Base-by-base conservation (phyloP, 2,797 vertebrate genomes). In the Takifugu ocellatus region DNA sequence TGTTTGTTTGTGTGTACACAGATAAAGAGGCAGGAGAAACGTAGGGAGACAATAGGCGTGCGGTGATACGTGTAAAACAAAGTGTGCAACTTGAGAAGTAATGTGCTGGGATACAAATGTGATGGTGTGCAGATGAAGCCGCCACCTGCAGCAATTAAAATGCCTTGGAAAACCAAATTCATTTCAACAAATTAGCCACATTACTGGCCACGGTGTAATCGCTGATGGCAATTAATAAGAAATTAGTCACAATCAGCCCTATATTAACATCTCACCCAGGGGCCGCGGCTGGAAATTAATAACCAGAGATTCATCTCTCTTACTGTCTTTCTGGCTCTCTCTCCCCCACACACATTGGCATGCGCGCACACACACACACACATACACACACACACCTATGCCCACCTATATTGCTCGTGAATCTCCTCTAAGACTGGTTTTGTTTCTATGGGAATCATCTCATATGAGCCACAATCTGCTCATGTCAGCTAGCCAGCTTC, bases 171-270 rank as follows among this genome's bases (percentile, higher is more conserved):
- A 86, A 82, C 82, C 86, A 88, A 90, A 90, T 88, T 90, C 84
- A 90, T 90, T 87, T 81, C 76, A 79, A 87, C 88, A 90, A 88
- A 92, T 92, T 88, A 90, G 86, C 78, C 82, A 63, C 82, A 88
- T 89, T 89, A 89, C 87, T 67, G 84, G 90, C 85, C 85, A 89
- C 83, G 82, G 85, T 90, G 89, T 91, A 90, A 89, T 88, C 84
- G 84, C 85, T 88, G 87, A 90, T 90, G 85, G 84, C 88, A 92
- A 92, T 92, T 92, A 90, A 91, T 92, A 87, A 88, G 84, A 85
- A 87, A 91, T 92, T 90, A 91, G 84, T 82, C 82, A 81, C 83
- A 86, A 91, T 90, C 88, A 90, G 85, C 84, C 87, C 80, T 84
- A 81, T 86, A 88, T 88, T 88, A 90, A 87, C 84, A 88, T 89